Evolutionary conservation across 2,113 vertebrate genomes (phyloP).

Genomic region (Neolamprologus longior): DNA sequence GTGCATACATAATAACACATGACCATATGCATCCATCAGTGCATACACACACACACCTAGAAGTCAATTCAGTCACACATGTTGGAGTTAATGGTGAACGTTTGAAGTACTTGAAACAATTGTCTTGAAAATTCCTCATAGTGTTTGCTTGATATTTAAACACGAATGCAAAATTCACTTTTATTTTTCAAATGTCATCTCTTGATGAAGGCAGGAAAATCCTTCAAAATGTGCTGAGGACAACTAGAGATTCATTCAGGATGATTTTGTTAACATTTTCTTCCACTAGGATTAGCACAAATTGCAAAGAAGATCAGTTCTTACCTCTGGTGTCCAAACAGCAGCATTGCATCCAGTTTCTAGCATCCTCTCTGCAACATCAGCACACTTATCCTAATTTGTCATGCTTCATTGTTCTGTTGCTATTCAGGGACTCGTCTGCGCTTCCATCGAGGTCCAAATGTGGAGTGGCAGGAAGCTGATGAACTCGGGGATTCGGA

Average conservation of each 20-base stretch:
- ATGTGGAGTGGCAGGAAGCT: constrained; percentile 90
- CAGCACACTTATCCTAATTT: background rate
- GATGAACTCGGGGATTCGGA: constrained; percentile 85
- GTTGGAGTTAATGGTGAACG: background rate
- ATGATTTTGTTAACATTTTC: background rate
- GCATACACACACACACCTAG: background rate
- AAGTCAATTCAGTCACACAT: background rate
- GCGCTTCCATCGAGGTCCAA: constrained; percentile 89
- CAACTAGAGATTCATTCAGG: background rate
- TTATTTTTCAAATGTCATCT: background rate
- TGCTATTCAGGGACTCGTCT: constrained; percentile 81
- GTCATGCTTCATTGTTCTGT: background rate
- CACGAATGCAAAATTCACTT: background rate
- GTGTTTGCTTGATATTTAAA: background rate
- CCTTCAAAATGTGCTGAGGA: background rate
- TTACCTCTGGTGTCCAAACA: constrained; percentile 35
- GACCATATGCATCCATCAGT: background rate
- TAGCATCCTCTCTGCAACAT: background rate
- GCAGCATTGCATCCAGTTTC: background rate
- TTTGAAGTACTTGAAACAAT: background rate
- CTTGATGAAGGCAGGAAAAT: background rate
- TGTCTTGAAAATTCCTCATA: background rate
- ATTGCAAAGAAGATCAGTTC: background rate
- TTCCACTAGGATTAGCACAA: background rate
- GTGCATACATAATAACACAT: constrained; percentile 54